A percentile compares a stretch with the other conserved stretches of the same genome.
Evolutionary conservation across 2,888 invertebrate genomes (phyloP).

Genomic region (Agrilus cyanescens): DNA sequence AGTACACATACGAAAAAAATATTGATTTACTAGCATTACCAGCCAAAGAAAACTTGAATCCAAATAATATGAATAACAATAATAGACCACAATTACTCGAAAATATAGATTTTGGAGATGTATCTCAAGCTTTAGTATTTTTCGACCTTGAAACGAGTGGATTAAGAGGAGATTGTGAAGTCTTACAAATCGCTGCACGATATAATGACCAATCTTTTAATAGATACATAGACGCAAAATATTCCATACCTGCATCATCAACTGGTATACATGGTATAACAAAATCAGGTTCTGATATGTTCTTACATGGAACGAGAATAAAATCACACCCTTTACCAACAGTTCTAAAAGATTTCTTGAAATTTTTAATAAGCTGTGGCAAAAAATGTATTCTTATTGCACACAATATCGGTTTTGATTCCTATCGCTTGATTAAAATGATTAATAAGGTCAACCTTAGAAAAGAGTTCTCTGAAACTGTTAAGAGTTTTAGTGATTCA

Average conservation of each 20-base stretch:
- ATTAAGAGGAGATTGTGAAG: constrained; percentile 1
- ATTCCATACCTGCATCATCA: background rate
- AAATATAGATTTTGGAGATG: no score
- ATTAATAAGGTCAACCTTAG: background rate
- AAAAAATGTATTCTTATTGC: constrained; percentile 1
- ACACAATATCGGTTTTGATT: background rate
- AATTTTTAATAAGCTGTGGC: background rate
- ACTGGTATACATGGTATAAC: background rate
- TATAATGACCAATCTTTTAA: constrained; percentile 1
- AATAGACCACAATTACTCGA: background rate
- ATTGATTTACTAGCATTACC: no score
- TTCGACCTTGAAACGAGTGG: constrained; percentile 4
- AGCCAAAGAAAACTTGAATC: no score
- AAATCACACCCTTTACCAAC: background rate
- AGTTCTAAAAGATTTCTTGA: constrained; percentile 1
- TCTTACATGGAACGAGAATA: background rate
- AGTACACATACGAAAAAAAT: no score
- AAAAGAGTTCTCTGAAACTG: background rate
- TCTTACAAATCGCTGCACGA: constrained; percentile 4
- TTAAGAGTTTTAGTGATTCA: constrained; percentile 1
- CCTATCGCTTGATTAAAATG: background rate
- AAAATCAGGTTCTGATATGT: background rate
- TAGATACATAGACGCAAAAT: constrained; percentile 1
- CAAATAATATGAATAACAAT: no score
- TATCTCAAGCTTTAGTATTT: background rate